Evolutionary conservation across 2,888 invertebrate genomes (phyloP).

Genomic region (Amorpha juglandis): DNA sequence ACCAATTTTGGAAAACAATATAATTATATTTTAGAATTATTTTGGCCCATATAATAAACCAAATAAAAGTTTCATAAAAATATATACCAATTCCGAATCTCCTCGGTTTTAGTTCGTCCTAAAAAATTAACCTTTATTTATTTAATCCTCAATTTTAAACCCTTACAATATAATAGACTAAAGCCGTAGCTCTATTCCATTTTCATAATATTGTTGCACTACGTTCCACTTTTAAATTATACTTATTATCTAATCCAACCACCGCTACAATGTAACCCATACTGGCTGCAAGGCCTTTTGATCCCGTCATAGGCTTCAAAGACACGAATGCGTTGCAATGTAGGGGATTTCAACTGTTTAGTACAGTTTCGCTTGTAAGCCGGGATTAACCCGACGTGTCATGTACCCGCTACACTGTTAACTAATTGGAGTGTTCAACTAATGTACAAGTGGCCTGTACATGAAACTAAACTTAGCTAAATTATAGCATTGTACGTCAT

Average conservation of each 20-base stretch:
- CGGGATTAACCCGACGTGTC: constrained; percentile 71
- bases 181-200: background rate
- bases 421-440: constrained; percentile 68
- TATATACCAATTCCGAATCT: too few relatives aligned
- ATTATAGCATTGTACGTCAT: constrained; percentile 19
- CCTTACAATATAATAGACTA: too few relatives aligned
- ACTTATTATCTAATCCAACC: background rate
- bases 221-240: background rate
- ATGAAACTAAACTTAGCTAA: constrained; percentile 50
- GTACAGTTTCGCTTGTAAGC: constrained; percentile 69
- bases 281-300: constrained; percentile 59
- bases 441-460: constrained; percentile 53
- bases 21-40: too few relatives aligned
- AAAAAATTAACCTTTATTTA: too few relatives aligned
- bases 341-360: constrained; percentile 68
- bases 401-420: constrained; percentile 65
- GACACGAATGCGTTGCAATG: constrained; percentile 73
- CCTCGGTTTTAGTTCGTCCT: too few relatives aligned
- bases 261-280: constrained; percentile 30
- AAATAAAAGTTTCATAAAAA: too few relatives aligned
- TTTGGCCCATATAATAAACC: too few relatives aligned
- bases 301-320: constrained; percentile 79
- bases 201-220: background rate
- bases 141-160: too few relatives aligned
- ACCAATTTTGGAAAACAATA: too few relatives aligned